These are phyloP conservation scores for Pseudachorutes palmiensis DNA, from an alignment of 1,140 invertebrate species.

Conservation along the genomic window DNA sequence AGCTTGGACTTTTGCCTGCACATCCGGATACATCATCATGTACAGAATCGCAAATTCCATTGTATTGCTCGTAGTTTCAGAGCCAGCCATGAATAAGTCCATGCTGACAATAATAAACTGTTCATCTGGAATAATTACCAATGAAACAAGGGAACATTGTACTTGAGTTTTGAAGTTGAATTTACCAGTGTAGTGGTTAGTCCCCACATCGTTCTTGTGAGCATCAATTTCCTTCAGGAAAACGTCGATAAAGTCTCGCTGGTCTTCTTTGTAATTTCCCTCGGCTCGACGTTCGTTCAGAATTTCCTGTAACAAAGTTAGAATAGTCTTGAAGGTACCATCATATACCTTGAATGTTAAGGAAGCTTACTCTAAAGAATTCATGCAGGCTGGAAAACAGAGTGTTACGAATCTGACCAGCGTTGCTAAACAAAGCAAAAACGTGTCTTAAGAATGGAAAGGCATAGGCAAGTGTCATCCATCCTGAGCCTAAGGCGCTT, in stretches of 20 bases:
- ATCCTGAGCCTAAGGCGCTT: neutral
- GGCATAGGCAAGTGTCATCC: neutral
- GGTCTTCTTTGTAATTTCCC: conserved; percentile 35
- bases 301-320: conserved; percentile 20
- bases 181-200: conserved; percentile 11
- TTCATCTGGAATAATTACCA: conserved; percentile 11
- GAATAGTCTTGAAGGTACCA: neutral
- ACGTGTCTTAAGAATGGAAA: neutral
- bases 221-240: conserved; percentile 20
- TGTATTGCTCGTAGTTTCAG: conserved; percentile 69
- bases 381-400: neutral
- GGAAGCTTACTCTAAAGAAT: conserved; percentile 2
- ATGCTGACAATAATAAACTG: conserved; percentile 10
- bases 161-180: neutral
- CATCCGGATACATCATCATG: conserved; percentile 62
- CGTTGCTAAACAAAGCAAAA: conserved; percentile 5
- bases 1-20: conserved; percentile 65
- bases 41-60: conserved; percentile 68
- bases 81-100: conserved; percentile 56
- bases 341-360: neutral
- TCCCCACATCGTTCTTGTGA: conserved; percentile 9
- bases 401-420: neutral
- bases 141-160: neutral
- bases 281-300: conserved; percentile 19
- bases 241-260: conserved; percentile 38